Base-by-base conservation (phyloP, 2,797 vertebrate species). In the Halcyon smyrnensis region DNA sequence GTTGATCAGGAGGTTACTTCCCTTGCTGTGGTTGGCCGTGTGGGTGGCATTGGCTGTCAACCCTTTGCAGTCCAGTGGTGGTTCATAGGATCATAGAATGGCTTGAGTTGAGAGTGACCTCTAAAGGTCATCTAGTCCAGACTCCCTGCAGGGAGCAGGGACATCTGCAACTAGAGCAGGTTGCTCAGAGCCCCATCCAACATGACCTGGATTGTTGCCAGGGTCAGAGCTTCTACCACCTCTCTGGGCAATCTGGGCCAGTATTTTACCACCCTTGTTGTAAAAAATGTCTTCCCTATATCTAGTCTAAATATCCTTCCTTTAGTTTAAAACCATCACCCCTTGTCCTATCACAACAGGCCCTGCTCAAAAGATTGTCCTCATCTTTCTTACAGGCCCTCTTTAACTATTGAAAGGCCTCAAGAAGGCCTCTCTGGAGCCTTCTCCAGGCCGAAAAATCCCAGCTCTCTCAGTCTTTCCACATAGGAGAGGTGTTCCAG, bases 1-100 rank as follows among this genome's bases (percentile, higher is more conserved):
- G 12, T 15, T 77, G 51, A 25, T 39, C 46, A 18, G 5, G 1
- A 46, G 46, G 32, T 50, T 14, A 8, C 41, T 56, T 56, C 60
- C 67, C 48, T 39, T 24, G 28, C 50, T 62, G 25, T 1, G 1
- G 39, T 15, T 85, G 60, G 17, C 24, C 32, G 1, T 0, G 2
- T 36, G 43, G 27, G 14, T 90, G 67, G n/a, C 46, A n/a, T 53
- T 74, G 90, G 11, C 56, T n/a, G 2, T 21, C 45, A 65, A 1
- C 30, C 30, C 28, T 36, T 39, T 4, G 4, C 34, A 50, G 46
- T 11, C 50, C 74, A 54, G n/a, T 0, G 10, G 5, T 43, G 39
- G 19, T 70, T 77, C 11, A 9, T 18, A 34, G 17, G 15, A 19
- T 37, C 25, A 50, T 28, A 37, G 46, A 69, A 28, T 27, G 46